A percentile compares a stretch with the other conserved stretches of the same genome.
Conservation (phyloP, 2,797 vertebrate genomes). For the Zalophus californianus region DNA sequence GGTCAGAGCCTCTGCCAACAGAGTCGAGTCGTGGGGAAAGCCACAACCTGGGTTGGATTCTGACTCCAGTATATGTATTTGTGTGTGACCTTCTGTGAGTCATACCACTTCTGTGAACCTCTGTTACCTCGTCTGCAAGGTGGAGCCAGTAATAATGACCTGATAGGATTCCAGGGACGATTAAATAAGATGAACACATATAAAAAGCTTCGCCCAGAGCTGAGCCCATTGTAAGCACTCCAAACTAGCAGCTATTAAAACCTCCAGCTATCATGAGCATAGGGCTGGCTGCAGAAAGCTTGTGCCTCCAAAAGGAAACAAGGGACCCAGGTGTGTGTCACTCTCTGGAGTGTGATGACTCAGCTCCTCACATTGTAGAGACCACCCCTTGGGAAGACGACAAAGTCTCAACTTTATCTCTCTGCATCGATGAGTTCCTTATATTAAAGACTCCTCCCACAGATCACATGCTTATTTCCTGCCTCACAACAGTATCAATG, state of each 20-base stretch:
- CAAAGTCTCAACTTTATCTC: background rate
- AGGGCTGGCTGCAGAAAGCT: background rate
- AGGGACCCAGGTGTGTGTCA: background rate
- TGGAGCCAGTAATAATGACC: background rate
- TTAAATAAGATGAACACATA: background rate
- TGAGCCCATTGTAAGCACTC: background rate
- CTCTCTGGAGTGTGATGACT: background rate
- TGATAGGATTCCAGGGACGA: background rate
- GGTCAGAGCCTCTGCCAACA: background rate
- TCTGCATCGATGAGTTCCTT: background rate
- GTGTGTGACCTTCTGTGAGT: background rate
- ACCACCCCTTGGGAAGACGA: background rate
- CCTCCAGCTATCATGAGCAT: background rate
- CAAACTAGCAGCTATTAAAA: background rate
- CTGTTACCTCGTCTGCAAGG: background rate
- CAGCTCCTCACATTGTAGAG: background rate
- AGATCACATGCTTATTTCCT: background rate
- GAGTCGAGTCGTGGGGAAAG: background rate
- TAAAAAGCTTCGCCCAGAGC: background rate
- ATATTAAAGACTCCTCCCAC: background rate
- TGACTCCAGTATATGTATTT: background rate
- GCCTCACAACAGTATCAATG: background rate
- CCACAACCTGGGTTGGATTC: background rate
- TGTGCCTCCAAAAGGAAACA: background rate
- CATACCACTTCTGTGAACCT: background rate